Base-by-base conservation (phyloP, 2,888 invertebrate species). In the Melangyna quadrimaculata region DNA sequence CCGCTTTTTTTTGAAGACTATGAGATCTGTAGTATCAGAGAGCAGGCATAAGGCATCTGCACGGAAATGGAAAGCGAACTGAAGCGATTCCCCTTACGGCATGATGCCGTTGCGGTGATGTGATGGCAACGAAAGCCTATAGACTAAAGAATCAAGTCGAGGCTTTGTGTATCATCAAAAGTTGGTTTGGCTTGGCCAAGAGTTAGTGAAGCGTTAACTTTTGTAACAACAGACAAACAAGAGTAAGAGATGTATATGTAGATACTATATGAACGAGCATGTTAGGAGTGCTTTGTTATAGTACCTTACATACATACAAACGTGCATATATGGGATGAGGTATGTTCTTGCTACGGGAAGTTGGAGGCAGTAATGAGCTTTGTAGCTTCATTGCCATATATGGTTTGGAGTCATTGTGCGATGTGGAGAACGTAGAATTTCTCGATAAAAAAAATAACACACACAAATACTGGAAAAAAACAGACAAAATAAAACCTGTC, bases 361-460 rank as follows among this genome's bases (percentile, higher is more conserved):
- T 72, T 82, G 67, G 63, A 71, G 32, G 81, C 71, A 81, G 65
- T 82, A 78, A 82, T 78, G 82, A 78, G 77, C 72, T 72, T 67
- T 67, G 61, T 61, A 40, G 57, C 48, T 48, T 24, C 57, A 77
- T 51, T 27, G 27, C 72, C 72, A 73, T 73, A 72, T 78, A 81
- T 77, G 81, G 77, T 51, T 19, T 40, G 53, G 45, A 67, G 65
- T 45, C 43, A 65, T 65, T 65, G 45, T 67, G 48, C 51, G 24
- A 45, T 65, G 63, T 29, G 29, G 9, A 9, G 22, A 67, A 67
- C 5, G 19, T 29, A 70, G 32, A 53, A 40, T 22, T 59, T 59
- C 12, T 35, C 1, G 0, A 22, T 4, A 22, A 24, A 37, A 53
- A 17, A 37, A 35, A 37, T 2, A 37, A 29, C 14, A 14, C 6